A percentile compares a stretch with the other conserved stretches of the same genome.
Conservation (phyloP, 53 echinoderm and acorn worm genomes). For the Glandiceps talaboti region DNA sequence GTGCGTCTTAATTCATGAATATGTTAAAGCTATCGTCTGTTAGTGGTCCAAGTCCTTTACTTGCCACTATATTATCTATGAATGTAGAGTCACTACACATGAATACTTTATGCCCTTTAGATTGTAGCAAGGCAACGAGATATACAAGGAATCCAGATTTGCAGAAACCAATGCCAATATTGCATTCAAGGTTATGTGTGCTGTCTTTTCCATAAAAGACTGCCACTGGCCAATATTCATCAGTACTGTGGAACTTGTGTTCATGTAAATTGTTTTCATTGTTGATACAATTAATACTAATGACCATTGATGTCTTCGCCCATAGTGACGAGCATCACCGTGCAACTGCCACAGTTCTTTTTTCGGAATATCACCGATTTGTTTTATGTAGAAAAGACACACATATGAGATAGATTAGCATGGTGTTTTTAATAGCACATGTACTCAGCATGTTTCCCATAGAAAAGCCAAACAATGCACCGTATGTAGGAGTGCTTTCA, state of each 20-base stretch:
- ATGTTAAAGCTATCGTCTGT: neutral
- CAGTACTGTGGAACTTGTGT: neutral
- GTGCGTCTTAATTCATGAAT: neutral
- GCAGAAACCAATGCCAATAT: neutral
- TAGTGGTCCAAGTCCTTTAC: neutral
- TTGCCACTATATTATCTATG: neutral
- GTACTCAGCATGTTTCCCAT: no score
- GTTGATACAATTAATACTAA: neutral
- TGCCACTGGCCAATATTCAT: neutral
- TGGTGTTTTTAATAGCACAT: no score
- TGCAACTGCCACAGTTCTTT: neutral
- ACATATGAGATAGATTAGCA: no score
- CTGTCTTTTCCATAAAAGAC: neutral
- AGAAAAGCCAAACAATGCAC: no score
- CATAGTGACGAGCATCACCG: neutral
- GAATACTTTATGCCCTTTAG: neutral
- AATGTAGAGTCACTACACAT: neutral
- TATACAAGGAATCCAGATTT: neutral
- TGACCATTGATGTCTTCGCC: neutral
- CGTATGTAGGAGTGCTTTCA: no score
- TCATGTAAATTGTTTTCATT: neutral
- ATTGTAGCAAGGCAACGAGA: neutral
- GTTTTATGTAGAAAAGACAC: no score
- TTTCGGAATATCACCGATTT: no score
- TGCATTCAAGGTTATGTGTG: neutral